Conservation (phyloP, 2,888 invertebrate genomes). For the Stenolophus ochropezus region DNA sequence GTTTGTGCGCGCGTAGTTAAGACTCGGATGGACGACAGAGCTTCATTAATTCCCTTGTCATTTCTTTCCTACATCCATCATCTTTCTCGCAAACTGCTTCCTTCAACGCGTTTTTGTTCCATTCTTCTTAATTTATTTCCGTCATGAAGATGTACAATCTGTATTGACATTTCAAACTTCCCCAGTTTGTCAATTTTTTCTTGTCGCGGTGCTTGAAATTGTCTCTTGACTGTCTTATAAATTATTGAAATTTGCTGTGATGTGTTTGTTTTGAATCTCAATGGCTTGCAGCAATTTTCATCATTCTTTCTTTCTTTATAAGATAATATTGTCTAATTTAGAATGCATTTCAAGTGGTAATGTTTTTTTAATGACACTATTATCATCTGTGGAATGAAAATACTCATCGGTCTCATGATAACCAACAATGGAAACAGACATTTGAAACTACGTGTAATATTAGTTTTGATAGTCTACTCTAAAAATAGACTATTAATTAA, state of each 20-base stretch:
- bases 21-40: no score
- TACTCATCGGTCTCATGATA: no score
- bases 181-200: not conserved
- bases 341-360: not conserved
- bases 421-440: no score
- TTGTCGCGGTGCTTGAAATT: not conserved
- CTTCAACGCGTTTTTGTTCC: not conserved
- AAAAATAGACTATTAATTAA: no score
- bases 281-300: not conserved
- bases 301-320: not conserved
- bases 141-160: not conserved
- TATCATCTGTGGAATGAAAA: not conserved
- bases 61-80: not conserved
- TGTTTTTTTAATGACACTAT: not conserved
- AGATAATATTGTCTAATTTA: not conserved
- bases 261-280: not conserved
- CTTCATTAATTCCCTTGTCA: no score
- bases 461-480: no score
- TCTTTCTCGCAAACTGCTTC: not conserved
- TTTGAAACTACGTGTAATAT: no score
- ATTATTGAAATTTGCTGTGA: not conserved
- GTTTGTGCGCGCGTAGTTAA: no score
- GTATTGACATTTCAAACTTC: not conserved
- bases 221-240: not conserved
- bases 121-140: not conserved